A percentile compares a stretch with the other conserved stretches of the same genome.
Evolutionary conservation across 2,888 invertebrate genomes (phyloP).

Genomic region (Elmis aenea): DNA sequence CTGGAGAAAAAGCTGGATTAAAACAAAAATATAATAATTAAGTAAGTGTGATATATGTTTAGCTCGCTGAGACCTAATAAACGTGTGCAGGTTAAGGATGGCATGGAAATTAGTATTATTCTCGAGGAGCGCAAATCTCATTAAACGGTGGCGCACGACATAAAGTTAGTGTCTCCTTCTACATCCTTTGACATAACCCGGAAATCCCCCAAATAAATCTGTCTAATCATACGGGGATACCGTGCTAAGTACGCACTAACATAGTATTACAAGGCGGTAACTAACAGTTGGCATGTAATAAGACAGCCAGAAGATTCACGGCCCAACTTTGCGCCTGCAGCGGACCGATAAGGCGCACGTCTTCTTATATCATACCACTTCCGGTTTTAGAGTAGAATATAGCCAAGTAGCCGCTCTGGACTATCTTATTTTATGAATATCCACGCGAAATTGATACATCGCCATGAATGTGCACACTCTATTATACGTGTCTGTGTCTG

Average conservation of each 20-base stretch:
- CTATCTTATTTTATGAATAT: conserved; percentile 29
- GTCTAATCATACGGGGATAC: conserved; percentile 46
- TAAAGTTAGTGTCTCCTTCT: conserved; percentile 32
- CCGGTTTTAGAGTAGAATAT: conserved; percentile 22
- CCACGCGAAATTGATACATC: conserved; percentile 23
- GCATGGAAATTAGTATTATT: conserved; percentile 38
- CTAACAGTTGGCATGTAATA: conserved; percentile 36
- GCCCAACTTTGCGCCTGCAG: conserved; percentile 28
- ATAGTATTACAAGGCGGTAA: conserved; percentile 40
- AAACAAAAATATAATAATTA: no score
- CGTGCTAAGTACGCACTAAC: conserved; percentile 45
- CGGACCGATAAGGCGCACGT: conserved; percentile 27
- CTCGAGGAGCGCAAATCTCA: conserved; percentile 39
- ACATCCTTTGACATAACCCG: conserved; percentile 42
- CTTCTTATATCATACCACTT: conserved; percentile 25
- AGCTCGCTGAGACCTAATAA: conserved; percentile 18
- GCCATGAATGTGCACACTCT: conserved; percentile 10
- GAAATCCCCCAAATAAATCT: conserved; percentile 44
- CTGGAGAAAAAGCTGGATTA: background rate
- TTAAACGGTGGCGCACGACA: conserved; percentile 35
- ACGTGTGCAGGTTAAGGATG: conserved; percentile 40
- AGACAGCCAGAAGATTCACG: conserved; percentile 29
- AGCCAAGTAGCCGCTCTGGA: conserved; percentile 19
- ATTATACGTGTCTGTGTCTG: conserved; percentile 15
- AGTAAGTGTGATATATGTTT: background rate